These are phyloP conservation scores for Nycticorax nycticorax DNA, from an alignment of 2,113 vertebrate genomes.

Conservation along the genomic window DNA sequence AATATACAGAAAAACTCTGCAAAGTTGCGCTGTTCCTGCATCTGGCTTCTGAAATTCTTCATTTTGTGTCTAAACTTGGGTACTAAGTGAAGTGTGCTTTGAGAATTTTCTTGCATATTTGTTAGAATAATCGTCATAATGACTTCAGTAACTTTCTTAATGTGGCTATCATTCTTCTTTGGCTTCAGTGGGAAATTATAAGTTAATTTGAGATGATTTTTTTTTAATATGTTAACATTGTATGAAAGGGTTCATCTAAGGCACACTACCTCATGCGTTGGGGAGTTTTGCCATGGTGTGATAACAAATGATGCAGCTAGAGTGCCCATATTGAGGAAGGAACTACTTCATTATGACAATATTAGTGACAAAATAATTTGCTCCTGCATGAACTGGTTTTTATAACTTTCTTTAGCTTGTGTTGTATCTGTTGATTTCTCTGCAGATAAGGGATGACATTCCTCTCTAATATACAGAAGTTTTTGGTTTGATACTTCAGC, in stretches of 20 bases:
- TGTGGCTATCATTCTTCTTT: constrained; percentile 29
- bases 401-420: background rate
- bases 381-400: background rate
- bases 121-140: background rate
- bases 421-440: background rate
- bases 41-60: background rate
- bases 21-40: background rate
- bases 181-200: constrained; percentile 1
- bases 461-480: fast-evolving
- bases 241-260: background rate
- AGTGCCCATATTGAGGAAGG: background rate
- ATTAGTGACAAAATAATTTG: background rate
- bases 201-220: background rate
- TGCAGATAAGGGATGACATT: background rate
- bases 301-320: background rate
- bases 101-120: background rate
- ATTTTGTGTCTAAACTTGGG: background rate
- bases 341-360: background rate
- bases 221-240: constrained; percentile 26
- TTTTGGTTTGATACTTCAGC: background rate
- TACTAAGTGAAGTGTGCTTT: background rate
- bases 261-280: background rate
- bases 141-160: constrained; percentile 8
- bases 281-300: background rate
- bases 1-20: background rate